phyloP scores from a whole-genome alignment of 2,113 vertebrate genomes.

The Ptyas mucosa region DNA sequence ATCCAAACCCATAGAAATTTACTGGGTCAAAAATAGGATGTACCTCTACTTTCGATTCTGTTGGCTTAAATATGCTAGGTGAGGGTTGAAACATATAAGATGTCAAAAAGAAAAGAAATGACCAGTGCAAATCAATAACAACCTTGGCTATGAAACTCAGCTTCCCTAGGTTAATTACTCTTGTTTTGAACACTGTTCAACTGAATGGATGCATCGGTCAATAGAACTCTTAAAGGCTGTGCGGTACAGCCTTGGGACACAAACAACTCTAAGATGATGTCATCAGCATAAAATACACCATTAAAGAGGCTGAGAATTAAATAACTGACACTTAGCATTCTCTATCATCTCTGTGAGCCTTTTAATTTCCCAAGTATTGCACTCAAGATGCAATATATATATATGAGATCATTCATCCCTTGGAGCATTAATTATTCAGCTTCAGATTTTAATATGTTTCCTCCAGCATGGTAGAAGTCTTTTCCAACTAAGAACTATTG shows the following conservation, averaged over 20 bases:
- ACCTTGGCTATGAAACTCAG: background rate
- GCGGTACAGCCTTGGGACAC: background rate
- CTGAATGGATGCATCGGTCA: background rate
- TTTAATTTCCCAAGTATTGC: background rate
- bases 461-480: background rate
- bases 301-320: fast-evolving
- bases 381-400: background rate
- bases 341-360: fast-evolving
- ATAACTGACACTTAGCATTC: fast-evolving
- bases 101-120: background rate
- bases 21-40: background rate
- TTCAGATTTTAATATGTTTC: slow-evolving; percentile 38
- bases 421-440: slow-evolving; percentile 36
- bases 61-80: background rate
- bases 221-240: background rate
- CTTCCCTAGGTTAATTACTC: background rate
- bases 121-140: background rate
- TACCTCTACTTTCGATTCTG: background rate
- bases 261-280: background rate
- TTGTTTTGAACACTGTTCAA: background rate
- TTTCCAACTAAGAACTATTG: slow-evolving; percentile 1
- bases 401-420: slow-evolving; percentile 9
- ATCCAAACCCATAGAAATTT: no score
- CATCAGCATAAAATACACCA: background rate
- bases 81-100: background rate